Evolutionary conservation across 2,797 vertebrate genomes (phyloP).

Genomic region (Molossus alvarezi): DNA sequence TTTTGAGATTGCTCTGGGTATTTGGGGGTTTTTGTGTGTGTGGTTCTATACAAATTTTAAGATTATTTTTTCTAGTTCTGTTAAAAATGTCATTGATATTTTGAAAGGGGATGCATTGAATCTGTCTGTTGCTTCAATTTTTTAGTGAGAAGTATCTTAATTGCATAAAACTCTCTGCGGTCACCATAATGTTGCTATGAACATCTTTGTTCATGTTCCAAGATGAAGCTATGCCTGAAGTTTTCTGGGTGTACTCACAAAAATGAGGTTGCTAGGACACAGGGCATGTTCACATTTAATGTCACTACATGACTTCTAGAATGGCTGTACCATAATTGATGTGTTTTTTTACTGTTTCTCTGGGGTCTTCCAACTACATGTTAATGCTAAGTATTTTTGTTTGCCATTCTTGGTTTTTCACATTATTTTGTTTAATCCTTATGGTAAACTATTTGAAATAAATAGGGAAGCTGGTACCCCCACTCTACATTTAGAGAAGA

Average conservation of each 20-base stretch:
- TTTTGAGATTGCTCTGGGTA: background rate
- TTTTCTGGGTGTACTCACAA: background rate
- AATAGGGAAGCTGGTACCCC: background rate
- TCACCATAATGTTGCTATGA: background rate
- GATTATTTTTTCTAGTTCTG: background rate
- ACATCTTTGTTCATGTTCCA: background rate
- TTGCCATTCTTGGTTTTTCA: conserved; percentile 5
- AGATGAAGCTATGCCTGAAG: background rate
- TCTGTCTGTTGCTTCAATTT: background rate
- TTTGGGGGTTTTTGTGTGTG: background rate
- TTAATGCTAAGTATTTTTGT: conserved; percentile 16
- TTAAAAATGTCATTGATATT: background rate
- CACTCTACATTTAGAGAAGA: background rate
- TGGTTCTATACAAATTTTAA: background rate
- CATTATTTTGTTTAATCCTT: conserved; percentile 34
- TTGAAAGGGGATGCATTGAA: background rate
- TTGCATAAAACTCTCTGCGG: conserved; percentile 5
- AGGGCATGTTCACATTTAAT: background rate
- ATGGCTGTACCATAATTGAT: background rate
- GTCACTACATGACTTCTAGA: background rate
- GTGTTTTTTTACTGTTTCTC: conserved; percentile 19
- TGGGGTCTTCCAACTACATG: background rate
- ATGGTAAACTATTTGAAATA: background rate
- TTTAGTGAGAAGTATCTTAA: background rate
- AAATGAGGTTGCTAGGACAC: background rate